A percentile compares a stretch with the other conserved stretches of the same genome.
Conservation (phyloP, 2,113 vertebrate genomes). For the Gopherus evgoodei region DNA sequence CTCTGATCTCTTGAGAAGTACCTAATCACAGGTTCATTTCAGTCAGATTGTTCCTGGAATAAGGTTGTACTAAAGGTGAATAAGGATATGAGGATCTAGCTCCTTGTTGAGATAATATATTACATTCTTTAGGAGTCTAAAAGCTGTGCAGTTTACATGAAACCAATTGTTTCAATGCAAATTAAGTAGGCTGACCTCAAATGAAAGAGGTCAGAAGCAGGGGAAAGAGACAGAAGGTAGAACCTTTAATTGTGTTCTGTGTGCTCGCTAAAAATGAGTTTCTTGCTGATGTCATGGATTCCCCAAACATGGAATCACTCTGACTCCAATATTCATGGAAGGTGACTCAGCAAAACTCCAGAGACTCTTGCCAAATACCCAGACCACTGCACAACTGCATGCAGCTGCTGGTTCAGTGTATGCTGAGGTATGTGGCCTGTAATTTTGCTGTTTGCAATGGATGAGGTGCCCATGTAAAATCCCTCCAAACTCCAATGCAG, state of each 20-base stretch:
- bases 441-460: not conserved
- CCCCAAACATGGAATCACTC: not conserved
- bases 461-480: not conserved
- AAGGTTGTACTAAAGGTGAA: not conserved
- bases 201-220: not conserved
- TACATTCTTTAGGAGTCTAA: not conserved
- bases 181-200: not conserved
- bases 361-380: not conserved
- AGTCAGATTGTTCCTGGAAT: not conserved
- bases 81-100: not conserved
- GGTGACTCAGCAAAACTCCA: not conserved
- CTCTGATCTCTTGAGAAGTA: not conserved
- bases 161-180: not conserved
- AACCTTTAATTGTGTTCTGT: fast-evolving
- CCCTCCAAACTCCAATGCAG: not conserved
- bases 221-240: fast-evolving
- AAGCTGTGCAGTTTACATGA: not conserved
- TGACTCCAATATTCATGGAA: not conserved
- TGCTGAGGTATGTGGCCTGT: not conserved
- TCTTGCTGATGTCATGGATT: not conserved
- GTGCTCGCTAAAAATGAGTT: not conserved
- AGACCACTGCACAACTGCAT: not conserved
- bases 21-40: not conserved
- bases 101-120: not conserved
- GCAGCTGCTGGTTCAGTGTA: not conserved